phyloP scores from a whole-genome alignment of 1,140 invertebrate species.

The Tribolium madens region DNA sequence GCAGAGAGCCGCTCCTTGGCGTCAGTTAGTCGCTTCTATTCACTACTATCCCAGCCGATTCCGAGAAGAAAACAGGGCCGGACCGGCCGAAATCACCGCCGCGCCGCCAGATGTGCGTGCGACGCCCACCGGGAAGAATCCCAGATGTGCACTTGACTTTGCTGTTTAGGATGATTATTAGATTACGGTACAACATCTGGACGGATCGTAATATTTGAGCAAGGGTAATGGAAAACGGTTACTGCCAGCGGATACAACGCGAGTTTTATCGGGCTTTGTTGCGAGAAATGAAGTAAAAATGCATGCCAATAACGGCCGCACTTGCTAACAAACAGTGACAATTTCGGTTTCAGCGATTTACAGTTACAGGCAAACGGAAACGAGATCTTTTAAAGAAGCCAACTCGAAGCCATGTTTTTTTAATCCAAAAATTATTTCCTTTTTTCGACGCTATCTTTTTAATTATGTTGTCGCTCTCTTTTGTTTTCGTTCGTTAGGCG shows the following conservation, averaged over 20 bases:
- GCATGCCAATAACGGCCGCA: background rate
- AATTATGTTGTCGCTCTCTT: too few relatives aligned
- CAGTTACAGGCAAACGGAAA: too few relatives aligned
- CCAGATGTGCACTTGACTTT: conserved; percentile 43
- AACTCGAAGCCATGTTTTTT: too few relatives aligned
- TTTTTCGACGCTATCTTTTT: too few relatives aligned
- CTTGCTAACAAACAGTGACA: too few relatives aligned
- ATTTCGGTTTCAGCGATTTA: too few relatives aligned
- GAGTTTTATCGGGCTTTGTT: too few relatives aligned
- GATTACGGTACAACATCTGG: conserved; percentile 41
- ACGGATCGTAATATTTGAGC: background rate
- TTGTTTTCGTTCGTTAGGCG: too few relatives aligned
- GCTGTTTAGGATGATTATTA: conserved; percentile 39
- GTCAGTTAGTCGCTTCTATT: background rate
- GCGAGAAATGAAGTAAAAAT: background rate
- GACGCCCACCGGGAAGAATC: conserved; percentile 15
- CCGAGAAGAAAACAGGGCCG: conserved; percentile 7
- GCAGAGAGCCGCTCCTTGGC: conserved; percentile 33
- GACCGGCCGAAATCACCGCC: background rate
- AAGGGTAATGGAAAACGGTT: background rate
- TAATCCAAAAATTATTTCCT: too few relatives aligned
- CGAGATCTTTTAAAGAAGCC: too few relatives aligned
- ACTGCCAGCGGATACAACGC: background rate
- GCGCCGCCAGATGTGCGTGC: conserved; percentile 32
- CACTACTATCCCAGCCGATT: background rate